Base-by-base conservation (phyloP, 2,888 invertebrate species). In the Pyrgus malvae region DNA sequence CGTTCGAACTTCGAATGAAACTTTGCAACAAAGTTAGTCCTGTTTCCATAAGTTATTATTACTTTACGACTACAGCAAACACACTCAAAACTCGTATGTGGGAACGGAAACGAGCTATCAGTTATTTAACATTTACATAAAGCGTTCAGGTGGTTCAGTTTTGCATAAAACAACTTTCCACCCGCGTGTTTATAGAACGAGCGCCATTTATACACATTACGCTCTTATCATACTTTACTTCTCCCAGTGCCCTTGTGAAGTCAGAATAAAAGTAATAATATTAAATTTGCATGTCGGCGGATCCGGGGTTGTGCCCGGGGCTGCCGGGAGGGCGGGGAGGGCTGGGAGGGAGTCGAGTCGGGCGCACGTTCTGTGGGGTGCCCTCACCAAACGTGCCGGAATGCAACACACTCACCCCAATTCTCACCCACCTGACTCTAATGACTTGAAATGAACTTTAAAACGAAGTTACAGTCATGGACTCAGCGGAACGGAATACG, bases 231-330 rank as follows among this genome's bases (percentile, higher is more conserved):
- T 61, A 57, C 53, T 59, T 45, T 53, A 48, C 49, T 64, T 78
- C 78, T 79, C 80, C 81, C 76, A 82, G 78, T 89, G 86, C 83
- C 87, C 88, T 88, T 86, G 87, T 83, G 74, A 81, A 82, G 79
- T 81, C 68, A 60, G 69, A 81, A 80, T 83, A 83, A 84, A 81
- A 86, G 80, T 83, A 84, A 83, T 80, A 80, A 77, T 76, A 83
- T 86, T 78, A 85, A 84, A 88, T 89, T 88, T 87, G 82, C 85
- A 85, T 85, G 78, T 72, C 78, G 74, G 69, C 78, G 71, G 77
- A 77, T 76, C 61, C 45, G 56, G 48, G 45, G 61, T 55, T 53
- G 60, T 55, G 61, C 51, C 62, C 58, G 58, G 40, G 41, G 55
- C 54, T 1, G n/a, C n/a, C 56, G 60, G 57, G 58, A 56, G 55